phyloP scores from a whole-genome alignment of 2,797 vertebrate species.

The Platalea minor region DNA sequence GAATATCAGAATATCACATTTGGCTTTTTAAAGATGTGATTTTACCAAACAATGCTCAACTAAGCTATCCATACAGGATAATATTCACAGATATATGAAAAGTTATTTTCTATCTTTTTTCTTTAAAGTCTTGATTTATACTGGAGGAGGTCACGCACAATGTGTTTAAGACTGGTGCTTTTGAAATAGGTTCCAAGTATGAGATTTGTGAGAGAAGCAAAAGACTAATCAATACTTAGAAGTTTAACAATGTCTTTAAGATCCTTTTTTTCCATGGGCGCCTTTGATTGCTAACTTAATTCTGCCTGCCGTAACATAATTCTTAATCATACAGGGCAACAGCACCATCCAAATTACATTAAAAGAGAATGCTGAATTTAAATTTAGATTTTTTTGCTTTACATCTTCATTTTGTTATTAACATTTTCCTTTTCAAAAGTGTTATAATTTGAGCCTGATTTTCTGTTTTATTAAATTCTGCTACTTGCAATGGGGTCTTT shows the following conservation, averaged over 20 bases:
- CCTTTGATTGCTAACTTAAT: background rate
- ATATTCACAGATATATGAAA: background rate
- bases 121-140: background rate
- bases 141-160: background rate
- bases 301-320: background rate
- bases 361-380: background rate
- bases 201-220: background rate
- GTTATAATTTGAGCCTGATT: conserved; percentile 71
- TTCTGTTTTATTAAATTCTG: conserved; percentile 60
- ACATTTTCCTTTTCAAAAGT: conserved; percentile 82
- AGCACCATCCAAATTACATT: background rate
- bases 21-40: background rate
- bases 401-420: conserved; percentile 73
- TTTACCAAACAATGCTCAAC: background rate
- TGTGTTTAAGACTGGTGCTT: background rate
- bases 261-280: background rate
- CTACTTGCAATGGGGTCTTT: conserved; percentile 80
- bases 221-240: background rate
- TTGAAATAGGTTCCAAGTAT: background rate
- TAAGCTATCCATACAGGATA: background rate
- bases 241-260: background rate
- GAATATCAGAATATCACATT: too few species aligned
- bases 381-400: background rate
- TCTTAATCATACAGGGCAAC: background rate
- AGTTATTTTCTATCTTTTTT: background rate